Evolutionary conservation across 2,113 vertebrate species (phyloP).

Genomic region (Lasiurus cinereus): DNA sequence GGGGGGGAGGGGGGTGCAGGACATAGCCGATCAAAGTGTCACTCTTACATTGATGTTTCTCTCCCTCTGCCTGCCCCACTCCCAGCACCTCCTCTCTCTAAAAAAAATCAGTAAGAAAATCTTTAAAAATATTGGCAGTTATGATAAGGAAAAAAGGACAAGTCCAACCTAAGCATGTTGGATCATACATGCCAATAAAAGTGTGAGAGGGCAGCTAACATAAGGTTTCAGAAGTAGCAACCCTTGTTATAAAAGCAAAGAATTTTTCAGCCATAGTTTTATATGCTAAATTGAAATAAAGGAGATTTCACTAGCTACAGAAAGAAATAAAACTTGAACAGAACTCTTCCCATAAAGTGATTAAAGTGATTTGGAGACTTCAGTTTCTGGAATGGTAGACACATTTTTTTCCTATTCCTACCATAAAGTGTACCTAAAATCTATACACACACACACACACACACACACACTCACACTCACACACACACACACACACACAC

Average conservation of each 20-base stretch:
- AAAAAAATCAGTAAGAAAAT: background rate
- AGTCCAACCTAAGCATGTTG: background rate
- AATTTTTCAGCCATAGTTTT: background rate
- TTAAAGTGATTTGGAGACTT: background rate
- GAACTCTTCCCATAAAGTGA: conserved; percentile 26
- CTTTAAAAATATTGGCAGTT: background rate
- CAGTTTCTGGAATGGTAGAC: conserved; percentile 1
- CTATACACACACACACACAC: too few relatives aligned
- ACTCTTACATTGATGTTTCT: background rate
- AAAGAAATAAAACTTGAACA: background rate
- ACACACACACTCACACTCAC: too few relatives aligned
- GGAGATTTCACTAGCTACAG: conserved; percentile 20
- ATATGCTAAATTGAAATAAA: conserved; percentile 15
- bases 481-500: too few relatives aligned
- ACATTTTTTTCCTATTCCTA: background rate
- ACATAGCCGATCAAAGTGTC: background rate
- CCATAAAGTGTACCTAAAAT: background rate
- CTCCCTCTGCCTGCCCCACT: too few relatives aligned
- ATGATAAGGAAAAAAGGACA: background rate
- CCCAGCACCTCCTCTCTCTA: background rate
- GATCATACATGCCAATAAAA: background rate
- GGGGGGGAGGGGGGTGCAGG: background rate
- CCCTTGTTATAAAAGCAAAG: conserved; percentile 33
- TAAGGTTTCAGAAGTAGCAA: conserved; percentile 12
- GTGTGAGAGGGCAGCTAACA: background rate